These are phyloP conservation scores for Eurytoma adleriae DNA, from an alignment of 2,888 invertebrate species.

Conservation along the genomic window DNA sequence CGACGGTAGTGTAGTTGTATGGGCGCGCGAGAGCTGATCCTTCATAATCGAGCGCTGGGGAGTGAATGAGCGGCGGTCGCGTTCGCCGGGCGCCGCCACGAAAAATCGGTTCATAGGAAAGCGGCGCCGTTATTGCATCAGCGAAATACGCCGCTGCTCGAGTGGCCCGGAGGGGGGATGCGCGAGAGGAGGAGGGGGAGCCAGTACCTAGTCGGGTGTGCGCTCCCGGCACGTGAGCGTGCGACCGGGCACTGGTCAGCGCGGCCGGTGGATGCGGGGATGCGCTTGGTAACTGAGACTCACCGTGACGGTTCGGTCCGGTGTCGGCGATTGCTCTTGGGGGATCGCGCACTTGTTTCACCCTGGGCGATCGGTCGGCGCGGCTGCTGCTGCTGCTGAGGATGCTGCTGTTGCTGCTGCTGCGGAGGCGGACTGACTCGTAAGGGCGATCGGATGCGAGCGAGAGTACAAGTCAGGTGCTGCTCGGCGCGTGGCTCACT, in stretches of 20 bases:
- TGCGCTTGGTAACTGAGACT: background rate
- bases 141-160: background rate
- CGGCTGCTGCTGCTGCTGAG: background rate
- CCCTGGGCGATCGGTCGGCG: no score
- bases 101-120: background rate
- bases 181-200: no score
- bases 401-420: background rate
- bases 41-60: background rate
- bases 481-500: background rate
- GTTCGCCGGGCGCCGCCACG: background rate
- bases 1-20: background rate
- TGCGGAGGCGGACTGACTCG: slow-evolving; percentile 1
- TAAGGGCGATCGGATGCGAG: background rate
- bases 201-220: no score
- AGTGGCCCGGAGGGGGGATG: background rate
- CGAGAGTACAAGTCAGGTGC: background rate
- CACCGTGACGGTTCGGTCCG: background rate
- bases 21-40: background rate
- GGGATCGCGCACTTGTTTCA: background rate
- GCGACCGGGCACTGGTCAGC: background rate
- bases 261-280: background rate
- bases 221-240: background rate
- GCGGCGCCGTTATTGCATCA: background rate
- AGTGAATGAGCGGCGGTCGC: slow-evolving; percentile 6
- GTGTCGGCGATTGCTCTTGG: background rate